Evolutionary conservation across 2,113 vertebrate genomes (phyloP).

Genomic region (Hippocampus abdominalis): DNA sequence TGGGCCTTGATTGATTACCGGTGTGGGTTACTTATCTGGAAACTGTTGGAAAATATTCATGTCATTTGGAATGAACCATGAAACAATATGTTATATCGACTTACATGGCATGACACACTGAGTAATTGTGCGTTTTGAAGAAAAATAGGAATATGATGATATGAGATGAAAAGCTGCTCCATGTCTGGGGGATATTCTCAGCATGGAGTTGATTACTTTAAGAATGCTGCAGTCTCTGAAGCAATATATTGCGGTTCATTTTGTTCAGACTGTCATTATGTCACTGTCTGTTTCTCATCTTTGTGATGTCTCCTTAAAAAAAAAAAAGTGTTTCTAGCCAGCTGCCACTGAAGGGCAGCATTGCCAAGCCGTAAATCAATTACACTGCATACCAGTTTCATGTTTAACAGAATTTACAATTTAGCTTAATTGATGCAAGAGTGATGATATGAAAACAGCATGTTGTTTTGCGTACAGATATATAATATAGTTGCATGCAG

Average conservation of each 20-base stretch:
- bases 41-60: slow-evolving; percentile 53
- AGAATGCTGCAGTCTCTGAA: slow-evolving; percentile 4
- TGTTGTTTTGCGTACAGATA: slow-evolving; percentile 12
- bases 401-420: slow-evolving; percentile 34
- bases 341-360: slow-evolving; percentile 72
- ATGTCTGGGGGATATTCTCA: slow-evolving; percentile 30
- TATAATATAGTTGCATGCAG: slow-evolving; percentile 12
- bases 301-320: slow-evolving; percentile 11
- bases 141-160: slow-evolving; percentile 37
- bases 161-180: slow-evolving; percentile 31
- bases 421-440: not conserved
- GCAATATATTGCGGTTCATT: slow-evolving; percentile 21
- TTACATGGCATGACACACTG: slow-evolving; percentile 30
- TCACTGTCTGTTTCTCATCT: slow-evolving; percentile 14
- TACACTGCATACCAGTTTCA: slow-evolving; percentile 26
- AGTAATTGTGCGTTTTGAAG: slow-evolving; percentile 28
- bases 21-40: slow-evolving; percentile 48
- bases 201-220: slow-evolving; percentile 24
- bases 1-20: slow-evolving; percentile 53
- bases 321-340: slow-evolving; percentile 56
- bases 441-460: slow-evolving; percentile 18
- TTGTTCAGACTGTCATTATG: slow-evolving; percentile 4
- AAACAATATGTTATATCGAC: slow-evolving; percentile 27
- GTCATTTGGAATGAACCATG: slow-evolving; percentile 54
- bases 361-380: slow-evolving; percentile 71